A percentile compares a stretch with the other conserved stretches of the same genome.
These are phyloP conservation scores for Cosmopolites sordidus DNA, from an alignment of 2,888 invertebrate genomes.

Conservation along the genomic window DNA sequence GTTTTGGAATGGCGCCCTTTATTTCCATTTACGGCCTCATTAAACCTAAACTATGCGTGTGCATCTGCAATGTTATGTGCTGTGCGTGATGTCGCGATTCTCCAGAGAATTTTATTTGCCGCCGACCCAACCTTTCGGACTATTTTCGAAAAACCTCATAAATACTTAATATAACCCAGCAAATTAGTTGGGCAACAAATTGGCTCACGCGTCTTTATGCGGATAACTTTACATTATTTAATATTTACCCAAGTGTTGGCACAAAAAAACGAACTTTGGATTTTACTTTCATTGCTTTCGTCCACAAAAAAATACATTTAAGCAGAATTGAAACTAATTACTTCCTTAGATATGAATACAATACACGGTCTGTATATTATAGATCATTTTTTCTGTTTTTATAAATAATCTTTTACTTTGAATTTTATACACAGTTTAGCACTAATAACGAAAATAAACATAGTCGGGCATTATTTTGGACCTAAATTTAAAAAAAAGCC, in stretches of 20 bases:
- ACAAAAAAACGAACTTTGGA: no score
- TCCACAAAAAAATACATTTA: no score
- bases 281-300: no score
- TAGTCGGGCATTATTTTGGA: no score
- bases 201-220: slow-evolving; percentile 26
- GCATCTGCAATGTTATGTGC: slow-evolving; percentile 42
- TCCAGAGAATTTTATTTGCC: slow-evolving; percentile 30
- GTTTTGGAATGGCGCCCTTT: slow-evolving; percentile 13
- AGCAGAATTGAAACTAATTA: no score
- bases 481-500: no score
- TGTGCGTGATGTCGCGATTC: slow-evolving; percentile 37
- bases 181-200: slow-evolving; percentile 29
- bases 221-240: slow-evolving; percentile 21
- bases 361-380: no score
- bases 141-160: slow-evolving; percentile 21
- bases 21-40: slow-evolving; percentile 19
- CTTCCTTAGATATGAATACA: no score
- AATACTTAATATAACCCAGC: slow-evolving; percentile 26
- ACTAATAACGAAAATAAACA: no score
- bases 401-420: no score
- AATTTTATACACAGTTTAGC: no score
- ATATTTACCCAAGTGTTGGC: slow-evolving; percentile 19
- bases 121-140: slow-evolving; percentile 21
- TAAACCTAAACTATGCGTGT: slow-evolving; percentile 41
- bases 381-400: no score